phyloP scores from a whole-genome alignment of 1,140 invertebrate genomes.

The Leptoteleia sp. region DNA sequence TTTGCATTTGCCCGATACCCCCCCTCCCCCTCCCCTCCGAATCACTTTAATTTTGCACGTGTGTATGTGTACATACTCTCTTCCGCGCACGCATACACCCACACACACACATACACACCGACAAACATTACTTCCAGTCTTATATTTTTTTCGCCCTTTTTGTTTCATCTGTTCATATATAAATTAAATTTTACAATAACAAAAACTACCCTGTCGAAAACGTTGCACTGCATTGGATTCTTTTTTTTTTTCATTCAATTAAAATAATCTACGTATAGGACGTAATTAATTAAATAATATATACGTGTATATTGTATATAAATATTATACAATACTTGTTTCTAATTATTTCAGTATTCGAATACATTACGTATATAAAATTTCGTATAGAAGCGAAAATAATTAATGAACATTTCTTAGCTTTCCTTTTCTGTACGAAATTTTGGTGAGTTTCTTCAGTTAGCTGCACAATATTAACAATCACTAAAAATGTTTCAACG shows the following conservation, averaged over 20 bases:
- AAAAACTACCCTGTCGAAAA: slow-evolving; percentile 64
- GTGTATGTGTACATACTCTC: no score
- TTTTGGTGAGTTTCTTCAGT: slow-evolving; percentile 39
- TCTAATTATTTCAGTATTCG: slow-evolving; percentile 48
- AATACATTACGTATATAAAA: slow-evolving; percentile 44
- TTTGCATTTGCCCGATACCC: slow-evolving; percentile 49
- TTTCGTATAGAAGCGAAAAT: slow-evolving; percentile 39
- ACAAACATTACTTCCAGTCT: slow-evolving; percentile 74
- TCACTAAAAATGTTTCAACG: slow-evolving; percentile 64
- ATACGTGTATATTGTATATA: slow-evolving; percentile 55
- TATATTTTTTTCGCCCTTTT: slow-evolving; percentile 39
- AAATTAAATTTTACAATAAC: slow-evolving; percentile 52
- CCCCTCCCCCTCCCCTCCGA: no score
- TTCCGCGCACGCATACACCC: no score
- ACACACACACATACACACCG: no score
- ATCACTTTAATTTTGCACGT: slow-evolving; percentile 68
- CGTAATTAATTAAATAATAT: slow-evolving; percentile 55
- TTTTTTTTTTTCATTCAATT: slow-evolving; percentile 23
- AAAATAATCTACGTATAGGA: slow-evolving; percentile 53
- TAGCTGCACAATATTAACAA: slow-evolving; percentile 60
- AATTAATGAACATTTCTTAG: neutral
- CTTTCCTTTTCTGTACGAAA: slow-evolving; percentile 50
- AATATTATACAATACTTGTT: slow-evolving; percentile 57
- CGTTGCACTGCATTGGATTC: slow-evolving; percentile 53
- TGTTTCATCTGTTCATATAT: slow-evolving; percentile 34